A percentile compares a stretch with the other conserved stretches of the same genome.
phyloP scores from a whole-genome alignment of 2,797 vertebrate species.

The Bovichtus diacanthus region DNA sequence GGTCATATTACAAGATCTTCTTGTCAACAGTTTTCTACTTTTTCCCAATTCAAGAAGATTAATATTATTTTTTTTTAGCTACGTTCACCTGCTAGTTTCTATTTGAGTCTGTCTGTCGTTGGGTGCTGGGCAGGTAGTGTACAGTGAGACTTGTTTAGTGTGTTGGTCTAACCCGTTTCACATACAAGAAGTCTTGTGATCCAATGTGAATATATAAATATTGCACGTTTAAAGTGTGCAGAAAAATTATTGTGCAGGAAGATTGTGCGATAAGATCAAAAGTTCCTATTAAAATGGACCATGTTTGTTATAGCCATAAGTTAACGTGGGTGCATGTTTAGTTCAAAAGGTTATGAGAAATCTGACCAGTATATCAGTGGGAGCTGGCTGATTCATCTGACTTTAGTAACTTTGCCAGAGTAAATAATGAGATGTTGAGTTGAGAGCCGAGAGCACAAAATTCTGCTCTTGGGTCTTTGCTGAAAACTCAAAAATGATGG shows the following conservation, averaged over 20 bases:
- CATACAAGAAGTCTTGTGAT: background rate
- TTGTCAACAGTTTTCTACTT: background rate
- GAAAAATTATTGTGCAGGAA: background rate
- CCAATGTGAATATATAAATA: background rate
- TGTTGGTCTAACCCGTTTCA: background rate
- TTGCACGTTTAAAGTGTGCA: background rate
- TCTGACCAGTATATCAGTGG: constrained; percentile 28
- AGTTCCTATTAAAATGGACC: background rate
- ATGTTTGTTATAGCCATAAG: background rate
- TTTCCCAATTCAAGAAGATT: background rate
- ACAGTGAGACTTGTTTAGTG: too few relatives aligned
- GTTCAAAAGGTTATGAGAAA: constrained; percentile 30
- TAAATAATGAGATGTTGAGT: constrained; percentile 46
- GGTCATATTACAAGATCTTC: background rate
- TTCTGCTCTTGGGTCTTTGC: constrained; percentile 16
- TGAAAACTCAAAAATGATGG: constrained; percentile 28
- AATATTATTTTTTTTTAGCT: background rate
- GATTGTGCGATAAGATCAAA: background rate
- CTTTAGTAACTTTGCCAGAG: constrained; percentile 42
- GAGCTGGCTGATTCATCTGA: constrained; percentile 47
- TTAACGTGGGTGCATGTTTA: constrained; percentile 10
- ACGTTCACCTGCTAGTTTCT: too few relatives aligned
- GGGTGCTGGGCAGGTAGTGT: too few relatives aligned
- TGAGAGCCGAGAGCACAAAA: constrained; percentile 16
- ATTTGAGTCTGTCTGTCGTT: too few relatives aligned